Evolutionary conservation across 2,888 invertebrate species (phyloP), one percentile per base, ranked within the genome.

Genomic region (Heliconius cydno): DNA sequence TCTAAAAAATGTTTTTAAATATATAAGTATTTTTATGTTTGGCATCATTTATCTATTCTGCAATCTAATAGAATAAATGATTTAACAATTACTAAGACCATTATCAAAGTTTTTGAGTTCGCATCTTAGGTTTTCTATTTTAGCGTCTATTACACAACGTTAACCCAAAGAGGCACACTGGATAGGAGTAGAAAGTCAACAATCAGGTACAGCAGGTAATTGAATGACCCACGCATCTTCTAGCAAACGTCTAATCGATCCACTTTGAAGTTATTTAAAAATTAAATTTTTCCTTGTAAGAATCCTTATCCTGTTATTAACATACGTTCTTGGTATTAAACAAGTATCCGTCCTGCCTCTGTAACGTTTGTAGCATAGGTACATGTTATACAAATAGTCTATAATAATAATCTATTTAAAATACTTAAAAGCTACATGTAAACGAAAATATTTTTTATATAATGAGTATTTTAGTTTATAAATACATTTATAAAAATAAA

Each of bases 171-270:
- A 90, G 85, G 88, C 89, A 87, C 90, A 86, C 63, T 65, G 86
- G 86, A 85, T 70, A 87, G 86, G 85, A 83, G 87, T 94, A 93
- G 94, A 94, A 93, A 94, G 93, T 91, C 88, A 84, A 83, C 86
- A 84, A 85, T 84, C 84, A 84, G 83, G 83, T 84, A 83, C 83
- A 83, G 78, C 52, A 86, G 84, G 85, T 86, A 90, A 91, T 90
- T 87, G 87, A 88, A 85, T 92, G 91, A 92, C 88, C 91, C 91
- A 91, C 89, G 68, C 75, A 78, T 66, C 28, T 66, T 65, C 74
- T 57, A 34, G 41, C 41, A 73, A 66, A 60, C 28, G n/a, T n/a
- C 68, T 30, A 30, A 70, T 63, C 57, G 41, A 75, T 13, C 52
- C 57, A 75, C n/a, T 57, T 66, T 63, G 22, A 66, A 46, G 63